Conservation (phyloP, 2,888 invertebrate genomes). For the Microctonus brassicae region DNA sequence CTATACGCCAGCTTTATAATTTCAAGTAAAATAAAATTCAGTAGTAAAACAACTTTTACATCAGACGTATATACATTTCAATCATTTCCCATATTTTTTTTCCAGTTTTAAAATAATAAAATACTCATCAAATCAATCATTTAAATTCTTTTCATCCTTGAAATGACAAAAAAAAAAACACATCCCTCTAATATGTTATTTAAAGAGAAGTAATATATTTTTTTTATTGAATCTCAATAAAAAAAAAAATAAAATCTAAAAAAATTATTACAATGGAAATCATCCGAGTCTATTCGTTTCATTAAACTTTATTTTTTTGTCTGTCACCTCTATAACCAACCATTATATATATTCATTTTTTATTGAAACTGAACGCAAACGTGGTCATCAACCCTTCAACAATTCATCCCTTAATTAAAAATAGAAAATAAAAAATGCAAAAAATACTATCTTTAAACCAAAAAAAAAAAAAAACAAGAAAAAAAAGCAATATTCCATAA, state of each 20-base stretch:
- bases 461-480: slow-evolving; percentile 15
- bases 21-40: not conserved
- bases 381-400: slow-evolving; percentile 23
- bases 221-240: no score
- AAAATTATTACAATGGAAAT: not conserved
- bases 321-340: not conserved
- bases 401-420: slow-evolving; percentile 3
- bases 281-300: slow-evolving; percentile 3
- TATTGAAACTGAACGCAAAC: slow-evolving; percentile 4
- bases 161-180: not conserved
- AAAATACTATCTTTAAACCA: not conserved
- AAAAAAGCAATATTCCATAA: no score
- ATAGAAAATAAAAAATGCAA: not conserved
- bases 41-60: not conserved
- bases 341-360: slow-evolving; percentile 2
- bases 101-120: not conserved
- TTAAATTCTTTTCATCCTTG: not conserved
- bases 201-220: no score
- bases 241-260: not conserved
- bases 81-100: not conserved
- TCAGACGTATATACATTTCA: not conserved
- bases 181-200: no score
- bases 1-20: not conserved
- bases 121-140: not conserved
- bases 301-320: slow-evolving; percentile 6